Base-by-base conservation (phyloP, 2,888 invertebrate genomes). In the Pemphredon lugubris region DNA sequence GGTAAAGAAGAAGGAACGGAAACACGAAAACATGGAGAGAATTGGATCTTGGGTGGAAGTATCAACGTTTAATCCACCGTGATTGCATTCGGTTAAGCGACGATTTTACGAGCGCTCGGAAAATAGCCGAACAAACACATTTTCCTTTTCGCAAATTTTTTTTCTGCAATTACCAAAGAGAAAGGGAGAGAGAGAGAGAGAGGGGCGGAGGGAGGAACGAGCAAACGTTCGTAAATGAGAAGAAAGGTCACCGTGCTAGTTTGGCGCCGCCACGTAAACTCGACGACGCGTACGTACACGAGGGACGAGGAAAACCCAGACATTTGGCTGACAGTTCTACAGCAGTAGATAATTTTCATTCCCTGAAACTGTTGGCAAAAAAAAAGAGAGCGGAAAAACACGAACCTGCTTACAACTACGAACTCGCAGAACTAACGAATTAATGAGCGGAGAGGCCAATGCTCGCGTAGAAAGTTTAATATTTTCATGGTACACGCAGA, bases 41-140 rank as follows among this genome's bases (percentile, higher is more conserved):
- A 72, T 67, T 72, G 72, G 68, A 59, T 64, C 55, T 54, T 53
- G 64, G 47, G 64, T 64, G 39, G 42, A 57, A 64, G 69, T 64
- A 72, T 74, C 74, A 73, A 73, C 73, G 68, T 73, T 73, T 74
- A 73, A 74, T 74, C 68, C 73, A 60, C 16, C 54, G 64, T 68
- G 74, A 74, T 74, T 74, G 69, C 68, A 68, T 72, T 72, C 58
- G 58, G 34, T 64, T 58, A 72, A 60, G 65, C 67, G 61, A 63
- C 58, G 63, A 74, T 74, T 72, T 74, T 55, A 72, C 72, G 72
- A 67, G 59, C 72, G 50, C 59, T 7, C 58, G 63, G 50, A 45
- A 63, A 72, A 58, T 67, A 53, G 39, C 39, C 59, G 51, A n/a
- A 55, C 73, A 71, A 73, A 73, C 60, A 73, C 71, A 53, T 71